phyloP scores from a whole-genome alignment of 2,797 vertebrate genomes.

The Sebastiscus albofasciatus region DNA sequence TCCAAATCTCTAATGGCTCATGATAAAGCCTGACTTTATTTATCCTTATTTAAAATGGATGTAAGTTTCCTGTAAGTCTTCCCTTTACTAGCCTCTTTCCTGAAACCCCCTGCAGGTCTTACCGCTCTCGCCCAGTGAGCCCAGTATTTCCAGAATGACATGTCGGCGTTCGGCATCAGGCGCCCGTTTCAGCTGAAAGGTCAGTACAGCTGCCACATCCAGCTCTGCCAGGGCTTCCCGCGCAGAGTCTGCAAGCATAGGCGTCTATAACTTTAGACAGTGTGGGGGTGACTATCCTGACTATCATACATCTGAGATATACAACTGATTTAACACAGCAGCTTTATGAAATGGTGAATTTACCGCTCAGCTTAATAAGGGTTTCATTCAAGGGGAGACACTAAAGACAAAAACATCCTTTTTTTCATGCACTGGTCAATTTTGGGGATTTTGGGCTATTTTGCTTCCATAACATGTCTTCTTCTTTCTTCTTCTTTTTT shows the following conservation, averaged over 20 bases:
- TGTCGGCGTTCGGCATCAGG: conserved; percentile 88
- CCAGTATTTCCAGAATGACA: conserved; percentile 89
- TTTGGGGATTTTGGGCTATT: background rate
- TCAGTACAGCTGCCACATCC: conserved; percentile 84
- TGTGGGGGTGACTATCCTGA: background rate
- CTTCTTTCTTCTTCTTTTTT: background rate
- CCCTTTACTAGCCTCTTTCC: background rate
- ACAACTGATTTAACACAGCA: background rate
- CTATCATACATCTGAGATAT: background rate
- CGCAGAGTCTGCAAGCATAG: conserved; percentile 82
- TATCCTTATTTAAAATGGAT: background rate
- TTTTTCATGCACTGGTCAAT: background rate
- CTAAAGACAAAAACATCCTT: background rate
- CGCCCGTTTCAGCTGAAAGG: conserved; percentile 86
- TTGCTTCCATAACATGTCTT: background rate
- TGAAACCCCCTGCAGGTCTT: conserved; percentile 46
- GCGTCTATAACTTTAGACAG: background rate
- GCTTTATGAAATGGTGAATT: background rate
- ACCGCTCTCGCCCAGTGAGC: conserved; percentile 90
- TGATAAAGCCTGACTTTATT: background rate
- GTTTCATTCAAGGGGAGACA: background rate
- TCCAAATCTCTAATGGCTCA: background rate
- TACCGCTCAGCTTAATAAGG: background rate
- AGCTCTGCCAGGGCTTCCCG: conserved; percentile 86
- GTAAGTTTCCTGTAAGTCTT: background rate